These are phyloP conservation scores for Sebastes schlegelii DNA, from an alignment of 2,113 vertebrate genomes.

Conservation along the genomic window DNA sequence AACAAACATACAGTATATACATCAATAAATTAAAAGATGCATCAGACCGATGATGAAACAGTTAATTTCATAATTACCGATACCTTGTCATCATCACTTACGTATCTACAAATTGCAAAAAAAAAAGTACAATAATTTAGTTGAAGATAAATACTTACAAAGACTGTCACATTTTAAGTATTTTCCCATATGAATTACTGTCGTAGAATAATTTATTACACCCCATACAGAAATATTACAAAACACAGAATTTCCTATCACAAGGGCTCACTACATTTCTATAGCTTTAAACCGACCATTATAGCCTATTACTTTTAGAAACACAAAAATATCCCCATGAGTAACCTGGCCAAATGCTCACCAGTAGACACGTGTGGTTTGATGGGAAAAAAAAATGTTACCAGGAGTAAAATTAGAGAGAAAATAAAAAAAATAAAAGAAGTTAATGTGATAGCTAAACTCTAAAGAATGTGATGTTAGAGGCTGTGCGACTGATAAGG, in stretches of 20 bases:
- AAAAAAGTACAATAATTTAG: conserved; percentile 93
- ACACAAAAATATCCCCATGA: conserved; percentile 60
- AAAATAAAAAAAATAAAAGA: conserved; percentile 5
- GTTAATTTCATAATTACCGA: conserved; percentile 84
- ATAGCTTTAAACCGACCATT: conserved; percentile 73
- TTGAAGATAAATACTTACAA: conserved; percentile 94
- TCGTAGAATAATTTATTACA: conserved; percentile 84
- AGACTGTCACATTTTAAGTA: conserved; percentile 84
- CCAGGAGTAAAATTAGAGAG: neutral
- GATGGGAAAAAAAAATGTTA: neutral
- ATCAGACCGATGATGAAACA: conserved; percentile 83
- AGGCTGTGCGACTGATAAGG: conserved; percentile 17
- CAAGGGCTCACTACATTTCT: conserved; percentile 73
- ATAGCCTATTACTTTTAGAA: conserved; percentile 56
- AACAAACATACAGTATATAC: conserved; percentile 97
- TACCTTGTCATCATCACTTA: conserved; percentile 84
- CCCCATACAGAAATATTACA: conserved; percentile 85
- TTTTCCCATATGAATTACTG: conserved; percentile 84
- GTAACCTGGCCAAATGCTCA: conserved; percentile 54
- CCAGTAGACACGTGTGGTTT: conserved; percentile 41
- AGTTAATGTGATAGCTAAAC: conserved; percentile 24
- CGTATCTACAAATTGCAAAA: conserved; percentile 86
- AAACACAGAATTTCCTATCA: conserved; percentile 75
- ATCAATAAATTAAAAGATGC: conserved; percentile 96
- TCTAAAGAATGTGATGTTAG: neutral